Conservation (phyloP, 2,888 invertebrate species). For the Camptogramma bilineatum region DNA sequence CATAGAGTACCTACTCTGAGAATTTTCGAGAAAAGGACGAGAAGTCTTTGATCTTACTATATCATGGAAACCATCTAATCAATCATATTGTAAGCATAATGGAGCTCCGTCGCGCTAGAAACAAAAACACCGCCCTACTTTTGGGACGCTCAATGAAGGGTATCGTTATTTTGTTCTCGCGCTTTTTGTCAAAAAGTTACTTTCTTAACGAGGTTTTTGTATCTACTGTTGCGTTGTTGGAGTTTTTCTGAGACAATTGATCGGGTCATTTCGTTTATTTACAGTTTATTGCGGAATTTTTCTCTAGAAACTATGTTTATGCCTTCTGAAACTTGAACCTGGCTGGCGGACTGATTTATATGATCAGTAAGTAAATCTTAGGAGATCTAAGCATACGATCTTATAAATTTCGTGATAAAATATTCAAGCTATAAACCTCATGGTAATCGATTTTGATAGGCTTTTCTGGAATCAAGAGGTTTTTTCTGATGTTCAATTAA, state of each 20-base stretch:
- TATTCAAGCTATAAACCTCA: too few relatives aligned
- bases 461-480: too few relatives aligned
- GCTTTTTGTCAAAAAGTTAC: background rate
- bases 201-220: conserved; percentile 11
- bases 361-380: too few relatives aligned
- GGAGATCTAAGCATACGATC: too few relatives aligned
- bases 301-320: background rate
- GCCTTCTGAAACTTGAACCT: too few relatives aligned
- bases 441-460: too few relatives aligned
- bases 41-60: background rate
- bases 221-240: background rate
- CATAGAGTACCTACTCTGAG: too few relatives aligned
- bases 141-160: conserved; percentile 29
- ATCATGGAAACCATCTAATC: conserved; percentile 7
- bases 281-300: background rate
- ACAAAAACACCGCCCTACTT: conserved; percentile 28
- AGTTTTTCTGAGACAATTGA: background rate
- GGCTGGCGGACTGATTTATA: too few relatives aligned
- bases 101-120: conserved; percentile 10
- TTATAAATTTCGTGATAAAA: too few relatives aligned
- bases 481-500: too few relatives aligned
- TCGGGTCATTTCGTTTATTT: background rate
- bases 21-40: too few relatives aligned
- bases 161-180: conserved; percentile 27
- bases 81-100: conserved; percentile 26